Evolutionary conservation across 2,888 invertebrate species (phyloP), one percentile per base, ranked within the genome.

Genomic region (Athalia rosae): DNA sequence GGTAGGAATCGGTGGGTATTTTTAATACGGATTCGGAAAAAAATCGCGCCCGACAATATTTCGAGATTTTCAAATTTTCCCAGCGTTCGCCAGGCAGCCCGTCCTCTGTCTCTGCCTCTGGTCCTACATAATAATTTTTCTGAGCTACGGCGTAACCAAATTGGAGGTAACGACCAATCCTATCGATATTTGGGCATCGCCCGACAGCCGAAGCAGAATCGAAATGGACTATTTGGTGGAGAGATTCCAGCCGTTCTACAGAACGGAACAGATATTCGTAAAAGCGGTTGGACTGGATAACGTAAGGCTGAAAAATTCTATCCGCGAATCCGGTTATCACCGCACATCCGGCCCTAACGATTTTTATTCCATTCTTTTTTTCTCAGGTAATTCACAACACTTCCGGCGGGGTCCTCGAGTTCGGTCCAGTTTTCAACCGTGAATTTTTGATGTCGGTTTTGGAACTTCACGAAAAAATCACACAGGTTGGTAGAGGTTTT

Each of bases 131-230:
- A 91, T 94, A 45, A 85, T 93, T 6, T 91, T 91, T 0, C 90
- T 96, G 78, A 91, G 93, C 4, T 93, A 92, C 81, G 98, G 98
- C n/a, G 91, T 94, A 8, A 78, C 91, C 0, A 91, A 91, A 77
- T 89, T 98, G 80, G 89, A 93, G 79, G 92, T 99, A 0, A 97
- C 96, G 0, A 94, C 97, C 0, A 94, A 98, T 88, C 98, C 99
- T 0, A 94, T 98, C 1, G 96, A 99, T 87, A 92, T 99, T 62
- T 99, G 99, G 99, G 97, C 98, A 0, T 92, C 97, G 0, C 95
- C 96, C 1, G 90, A 91, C 45, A 97, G 97, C 83, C 92, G 93
- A 79, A 95, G 97, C 53, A 92, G 98, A 78, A 87, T 92, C 59
- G 97, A 99, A 86, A 95, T 97, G 87, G 93, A 96, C 79, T 98